Base-by-base conservation (phyloP, 2,888 invertebrate genomes). In the Aphidoletes aphidimyza region DNA sequence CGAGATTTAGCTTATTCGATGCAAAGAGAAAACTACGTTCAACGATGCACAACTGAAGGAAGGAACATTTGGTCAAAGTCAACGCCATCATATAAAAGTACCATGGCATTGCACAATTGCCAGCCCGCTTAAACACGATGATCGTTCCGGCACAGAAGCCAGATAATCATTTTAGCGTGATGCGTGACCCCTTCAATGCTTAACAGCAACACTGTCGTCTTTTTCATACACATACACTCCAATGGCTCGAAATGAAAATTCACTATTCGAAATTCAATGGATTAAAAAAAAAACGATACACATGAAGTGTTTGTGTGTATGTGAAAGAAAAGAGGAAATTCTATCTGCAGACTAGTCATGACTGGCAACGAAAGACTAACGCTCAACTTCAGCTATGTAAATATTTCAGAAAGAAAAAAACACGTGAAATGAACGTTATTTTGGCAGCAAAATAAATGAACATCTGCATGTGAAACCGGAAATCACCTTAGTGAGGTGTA, bases 161-260 rank as follows among this genome's bases (percentile, higher is more conserved):
- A 81, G 22, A 81, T 81, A 81, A 37, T 81, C 81, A 81, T 37
- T 81, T 81, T 81, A 81, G 81, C 81, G 81, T 81, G 81, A 81
- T 81, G 81, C 81, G 81, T 81, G 37, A 81, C 81, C 81, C 81
- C 81, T 81, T 36, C 81, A 37, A 81, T 81, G 37, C n/a, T 81
- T 37, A 81, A 69, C 30, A n/a, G n/a, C n/a, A n/a, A 30, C 69
- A 69, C 69, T 69, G 69, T 54, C 54, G 54, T 69, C 34, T 69
- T 17, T 69, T 34, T 30, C 42, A 14, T 42, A 42, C 14, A 42
- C 42, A n/a, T n/a, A n/a, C 42, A 42, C 42, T 42, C 42, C n/a
- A n/a, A 54, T 17, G 17, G 47, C n/a, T 47, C 14, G 42, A 42
- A 42, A 9, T 42, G 14, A 6, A 42, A 42, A 42, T 42, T 42